Percentiles rank a stretch among this genome's conserved stretches.
phyloP scores from a whole-genome alignment of 2,888 invertebrate species.

The Sarcophaga subvicina region DNA sequence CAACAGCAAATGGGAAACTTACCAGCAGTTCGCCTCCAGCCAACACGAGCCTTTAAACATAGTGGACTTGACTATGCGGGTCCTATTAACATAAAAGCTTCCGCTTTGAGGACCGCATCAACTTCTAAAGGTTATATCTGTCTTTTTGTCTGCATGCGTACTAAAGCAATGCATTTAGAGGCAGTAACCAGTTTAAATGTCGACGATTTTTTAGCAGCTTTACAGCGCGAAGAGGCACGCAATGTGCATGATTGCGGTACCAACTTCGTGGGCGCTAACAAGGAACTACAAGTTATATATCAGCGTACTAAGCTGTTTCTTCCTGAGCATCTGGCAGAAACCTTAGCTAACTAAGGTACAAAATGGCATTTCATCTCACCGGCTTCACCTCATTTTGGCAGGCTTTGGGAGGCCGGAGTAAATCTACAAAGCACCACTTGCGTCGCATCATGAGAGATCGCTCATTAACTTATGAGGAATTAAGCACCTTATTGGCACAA shows the following conservation, averaged over 20 bases:
- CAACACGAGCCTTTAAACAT: conserved; percentile 44
- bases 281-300: conserved; percentile 35
- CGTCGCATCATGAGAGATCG: conserved; percentile 30
- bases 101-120: conserved; percentile 26
- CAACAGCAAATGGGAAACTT: conserved; percentile 48
- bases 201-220: conserved; percentile 38
- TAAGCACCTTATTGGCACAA: conserved; percentile 26
- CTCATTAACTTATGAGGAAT: conserved; percentile 37
- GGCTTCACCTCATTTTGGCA: conserved; percentile 42
- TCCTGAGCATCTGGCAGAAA: conserved; percentile 21
- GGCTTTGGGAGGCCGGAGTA: conserved; percentile 29
- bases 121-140: conserved; percentile 52
- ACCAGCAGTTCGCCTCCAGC: conserved; percentile 45
- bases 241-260: no score
- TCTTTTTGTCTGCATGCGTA: conserved; percentile 54
- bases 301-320: conserved; percentile 6
- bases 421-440: conserved; percentile 10
- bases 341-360: conserved; percentile 24
- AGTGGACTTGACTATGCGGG: conserved; percentile 60
- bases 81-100: conserved; percentile 44
- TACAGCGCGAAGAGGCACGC: conserved; percentile 21
- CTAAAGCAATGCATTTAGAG: conserved; percentile 46
- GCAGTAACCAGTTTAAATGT: conserved; percentile 12
- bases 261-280: conserved; percentile 39
- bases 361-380: conserved; percentile 47